Base-by-base conservation (phyloP, 2,113 vertebrate species). In the Jaculus jaculus region DNA sequence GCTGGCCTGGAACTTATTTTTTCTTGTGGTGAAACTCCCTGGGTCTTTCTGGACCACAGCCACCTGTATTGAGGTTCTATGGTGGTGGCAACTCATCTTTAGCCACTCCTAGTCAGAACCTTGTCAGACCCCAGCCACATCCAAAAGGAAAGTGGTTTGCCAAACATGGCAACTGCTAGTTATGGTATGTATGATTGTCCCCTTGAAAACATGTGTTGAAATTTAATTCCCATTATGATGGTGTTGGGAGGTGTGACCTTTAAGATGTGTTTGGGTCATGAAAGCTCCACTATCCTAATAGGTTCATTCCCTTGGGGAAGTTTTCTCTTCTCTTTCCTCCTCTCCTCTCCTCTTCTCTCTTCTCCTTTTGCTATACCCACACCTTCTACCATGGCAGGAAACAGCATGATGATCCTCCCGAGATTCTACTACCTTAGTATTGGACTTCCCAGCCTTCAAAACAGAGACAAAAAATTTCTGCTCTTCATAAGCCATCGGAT, bases 1-100 rank as follows among this genome's bases (percentile, higher is more conserved):
- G 65, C 78, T 88, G 92, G 94, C 28, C 93, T 2, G 71, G 93
- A 96, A 96, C 90, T 92, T 95, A 83, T 81, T 92, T 95, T 95
- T 84, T 96, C 96, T 86, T 88, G 54, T 89, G 8, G 68, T 69
- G 58, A 84, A 47, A 88, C 79, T 94, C 91, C 79, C 54, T 63
- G 42, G 90, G 86, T 94, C 91, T 96, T 94, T 92, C 88, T 96
- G 90, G 87, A 94, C 87, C 71, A 63, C 39, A 92, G 87, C 91
- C 81, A 92, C 47, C 58, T 77, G n/a, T 20, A 82, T 89, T 30
- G 74, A 93, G 90, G 17, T n/a, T 5, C 69, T 66, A 11, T 73
- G n/a, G 66, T 15, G n/a, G 63, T 26, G 4, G 71, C 93, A 87
- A 91, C 68, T 91, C 88, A 68, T 87, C 10, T 47, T 85, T 47